Percentiles rank a stretch among this genome's conserved stretches.
phyloP scores from a whole-genome alignment of 2,888 invertebrate genomes.

The Quadroppia sp. region DNA sequence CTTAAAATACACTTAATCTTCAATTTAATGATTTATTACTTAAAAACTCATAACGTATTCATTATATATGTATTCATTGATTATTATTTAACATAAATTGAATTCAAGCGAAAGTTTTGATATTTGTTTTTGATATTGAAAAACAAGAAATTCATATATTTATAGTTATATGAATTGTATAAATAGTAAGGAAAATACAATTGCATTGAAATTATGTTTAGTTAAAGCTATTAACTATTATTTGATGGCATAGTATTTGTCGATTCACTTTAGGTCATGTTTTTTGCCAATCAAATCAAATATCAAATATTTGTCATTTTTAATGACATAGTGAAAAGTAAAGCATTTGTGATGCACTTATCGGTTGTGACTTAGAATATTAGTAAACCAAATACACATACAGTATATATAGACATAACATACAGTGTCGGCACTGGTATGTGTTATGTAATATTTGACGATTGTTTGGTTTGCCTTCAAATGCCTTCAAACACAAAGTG shows the following conservation, averaged over 20 bases:
- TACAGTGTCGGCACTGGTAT: not conserved
- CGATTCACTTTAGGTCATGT: conserved; percentile 25
- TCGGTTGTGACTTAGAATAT: conserved; percentile 30
- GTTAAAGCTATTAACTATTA: conserved; percentile 3
- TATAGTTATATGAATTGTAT: too few relatives aligned
- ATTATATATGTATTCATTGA: too few relatives aligned
- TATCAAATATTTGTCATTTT: conserved; percentile 35
- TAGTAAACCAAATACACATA: conserved; percentile 35
- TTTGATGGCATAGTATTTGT: not conserved
- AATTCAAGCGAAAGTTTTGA: too few relatives aligned
- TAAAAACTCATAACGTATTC: too few relatives aligned
- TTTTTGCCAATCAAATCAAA: conserved; percentile 23
- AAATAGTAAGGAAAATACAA: too few relatives aligned
- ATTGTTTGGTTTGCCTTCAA: conserved; percentile 23
- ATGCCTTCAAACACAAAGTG: conserved; percentile 9
- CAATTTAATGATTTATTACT: too few relatives aligned
- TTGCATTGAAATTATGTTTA: conserved; percentile 13
- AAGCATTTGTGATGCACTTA: conserved; percentile 34
- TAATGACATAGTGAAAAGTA: conserved; percentile 35
- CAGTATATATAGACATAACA: conserved; percentile 12
- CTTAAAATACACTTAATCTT: too few relatives aligned
- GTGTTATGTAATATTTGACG: conserved; percentile 35
- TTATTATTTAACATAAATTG: too few relatives aligned
- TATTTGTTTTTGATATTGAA: too few relatives aligned
- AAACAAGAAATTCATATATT: too few relatives aligned